Base-by-base conservation (phyloP, 2,797 vertebrate species). In the Triplophysa yarkandensis region DNA sequence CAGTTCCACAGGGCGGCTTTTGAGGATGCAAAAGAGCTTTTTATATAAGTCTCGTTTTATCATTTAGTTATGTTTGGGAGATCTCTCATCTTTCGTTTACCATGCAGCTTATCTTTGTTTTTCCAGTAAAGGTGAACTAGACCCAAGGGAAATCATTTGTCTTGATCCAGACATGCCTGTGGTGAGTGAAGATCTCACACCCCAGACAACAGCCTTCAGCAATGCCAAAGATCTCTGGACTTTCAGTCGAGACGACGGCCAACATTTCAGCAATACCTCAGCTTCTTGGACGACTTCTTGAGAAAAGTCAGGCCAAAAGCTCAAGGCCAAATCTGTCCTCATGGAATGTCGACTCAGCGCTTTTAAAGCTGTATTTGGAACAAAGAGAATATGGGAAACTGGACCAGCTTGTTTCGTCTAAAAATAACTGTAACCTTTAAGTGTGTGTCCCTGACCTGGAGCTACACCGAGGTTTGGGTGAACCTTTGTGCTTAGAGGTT, bases 101-200 rank as follows among this genome's bases (percentile, higher is more conserved):
- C 17, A 11, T 9, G 8, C 28, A 58, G 8, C 17, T 44, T 58
- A 52, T 72, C 28, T 5, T 54, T 21, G 48, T 79, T 77, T n/a
- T 14, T 80, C 75, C 82, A 91, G 91, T 25, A 79, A 88, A 84
- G 84, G 89, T 77, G 81, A 88, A 71, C 41, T 90, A 78, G 90
- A 92, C 86, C 91, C 89, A 6, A 85, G 89, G 81, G 89, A 92
- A 83, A 81, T 92, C 78, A 86, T 91, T 50, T 36, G 36, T 34
- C 80, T 91, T 75, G 90, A 87, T 83, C 90, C 88, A 0, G 80
- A 80, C 28, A 71, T 85, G 66, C 9, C 32, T 1, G 63, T 76
- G 58, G 66, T 88, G 71, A 36, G 77, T 23, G 76, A 74, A 5
- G 79, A 79, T 74, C 88, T 89, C 74, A 75, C 81, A 58, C 68